phyloP scores from a whole-genome alignment of 2,888 invertebrate genomes.

The Pristionchus maxplancki region DNA sequence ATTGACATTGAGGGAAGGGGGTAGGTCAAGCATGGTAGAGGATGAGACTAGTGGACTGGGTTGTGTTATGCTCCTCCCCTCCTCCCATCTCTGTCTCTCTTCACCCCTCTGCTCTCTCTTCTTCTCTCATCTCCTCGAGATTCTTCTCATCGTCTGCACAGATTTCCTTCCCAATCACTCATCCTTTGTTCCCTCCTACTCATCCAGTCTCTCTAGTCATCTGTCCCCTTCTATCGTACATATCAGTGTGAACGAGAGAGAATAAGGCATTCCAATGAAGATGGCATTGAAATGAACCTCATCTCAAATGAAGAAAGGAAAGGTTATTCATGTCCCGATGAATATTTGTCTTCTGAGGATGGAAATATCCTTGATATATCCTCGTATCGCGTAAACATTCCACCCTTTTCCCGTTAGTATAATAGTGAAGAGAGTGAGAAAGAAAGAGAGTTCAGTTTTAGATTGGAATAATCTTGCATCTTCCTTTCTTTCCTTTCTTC shows the following conservation, averaged over 20 bases:
- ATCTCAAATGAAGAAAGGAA: not conserved
- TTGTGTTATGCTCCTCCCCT: not conserved
- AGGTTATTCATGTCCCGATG: not conserved
- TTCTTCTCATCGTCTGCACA: not conserved
- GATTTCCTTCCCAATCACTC: conserved; percentile 10
- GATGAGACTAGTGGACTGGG: not conserved
- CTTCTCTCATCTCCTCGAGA: not conserved
- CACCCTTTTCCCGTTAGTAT: not conserved
- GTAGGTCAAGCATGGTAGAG: conserved; percentile 13
- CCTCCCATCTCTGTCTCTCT: not conserved
- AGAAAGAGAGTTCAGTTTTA: not conserved
- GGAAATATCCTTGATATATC: not conserved
- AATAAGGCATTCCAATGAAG: no score
- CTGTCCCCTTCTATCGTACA: not conserved
- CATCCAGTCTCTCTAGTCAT: not conserved
- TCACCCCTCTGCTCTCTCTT: conserved; percentile 2
- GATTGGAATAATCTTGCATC: not conserved
- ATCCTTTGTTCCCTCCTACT: conserved; percentile 14
- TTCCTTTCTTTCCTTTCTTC: not conserved
- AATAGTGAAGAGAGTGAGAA: not conserved
- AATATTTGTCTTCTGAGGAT: not conserved
- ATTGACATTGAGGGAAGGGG: not conserved
- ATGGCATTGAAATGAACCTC: no score
- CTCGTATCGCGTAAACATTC: not conserved
- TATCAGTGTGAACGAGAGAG: not conserved